Conservation (phyloP, 2,888 invertebrate species). For the Drosophila rellima region DNA sequence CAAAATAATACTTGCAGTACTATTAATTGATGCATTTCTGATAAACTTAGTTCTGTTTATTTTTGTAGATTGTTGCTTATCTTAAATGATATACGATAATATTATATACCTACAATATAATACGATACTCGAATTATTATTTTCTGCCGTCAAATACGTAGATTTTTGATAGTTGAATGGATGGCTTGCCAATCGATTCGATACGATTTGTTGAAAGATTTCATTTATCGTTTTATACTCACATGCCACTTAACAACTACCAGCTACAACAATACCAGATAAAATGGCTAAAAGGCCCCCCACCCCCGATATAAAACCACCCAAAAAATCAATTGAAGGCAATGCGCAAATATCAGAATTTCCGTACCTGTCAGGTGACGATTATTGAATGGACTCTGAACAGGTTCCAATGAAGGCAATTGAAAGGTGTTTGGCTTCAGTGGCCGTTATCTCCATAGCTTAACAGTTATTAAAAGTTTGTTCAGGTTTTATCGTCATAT, state of each 20-base stretch:
- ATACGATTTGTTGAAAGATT: constrained; percentile 72
- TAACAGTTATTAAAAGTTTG: constrained; percentile 54
- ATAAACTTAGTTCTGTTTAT: not conserved
- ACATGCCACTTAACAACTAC: constrained; percentile 80
- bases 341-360: constrained; percentile 32
- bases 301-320: constrained; percentile 10
- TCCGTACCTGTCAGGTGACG: constrained; percentile 64
- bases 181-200: constrained; percentile 43
- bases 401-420: constrained; percentile 42
- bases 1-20: not conserved
- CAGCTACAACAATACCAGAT: constrained; percentile 68
- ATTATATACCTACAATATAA: not conserved
- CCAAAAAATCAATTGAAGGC: constrained; percentile 45
- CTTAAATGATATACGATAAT: not conserved
- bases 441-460: constrained; percentile 62
- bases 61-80: not conserved
- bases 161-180: constrained; percentile 7
- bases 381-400: constrained; percentile 65
- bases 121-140: constrained; percentile 9
- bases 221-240: constrained; percentile 76
- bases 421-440: constrained; percentile 21
- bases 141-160: constrained; percentile 13
- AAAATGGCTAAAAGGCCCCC: constrained; percentile 29
- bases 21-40: not conserved
- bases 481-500: constrained; percentile 70